These are phyloP conservation scores for Microchrysa polita DNA, from an alignment of 2,888 invertebrate genomes.

Conservation along the genomic window DNA sequence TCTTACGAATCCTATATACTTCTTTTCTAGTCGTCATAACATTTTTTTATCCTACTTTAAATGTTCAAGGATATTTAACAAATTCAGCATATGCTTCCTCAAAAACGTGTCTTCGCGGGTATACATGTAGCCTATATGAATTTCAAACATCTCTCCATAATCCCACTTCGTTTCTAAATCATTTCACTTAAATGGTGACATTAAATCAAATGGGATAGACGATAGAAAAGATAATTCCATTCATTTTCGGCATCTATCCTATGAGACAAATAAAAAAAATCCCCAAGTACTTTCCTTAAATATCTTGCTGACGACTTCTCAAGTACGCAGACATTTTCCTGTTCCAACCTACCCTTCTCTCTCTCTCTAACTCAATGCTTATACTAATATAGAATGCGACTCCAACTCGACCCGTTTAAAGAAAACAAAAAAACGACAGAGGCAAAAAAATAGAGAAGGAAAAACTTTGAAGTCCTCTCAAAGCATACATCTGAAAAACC, in stretches of 20 bases:
- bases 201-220: conserved; percentile 16
- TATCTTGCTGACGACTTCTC: conserved; percentile 31
- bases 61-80: too few species aligned
- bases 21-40: too few species aligned
- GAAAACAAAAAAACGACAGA: background rate
- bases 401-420: background rate
- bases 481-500: conserved; percentile 41
- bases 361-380: background rate
- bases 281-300: conserved; percentile 29
- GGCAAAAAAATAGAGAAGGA: background rate
- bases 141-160: too few species aligned
- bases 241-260: background rate
- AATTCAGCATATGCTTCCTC: too few species aligned
- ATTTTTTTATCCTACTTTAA: too few species aligned
- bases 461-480: conserved; percentile 35
- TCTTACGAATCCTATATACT: too few species aligned
- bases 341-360: background rate
- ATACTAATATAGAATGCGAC: too few species aligned
- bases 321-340: conserved; percentile 38
- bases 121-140: too few species aligned
- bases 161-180: conserved; percentile 12
- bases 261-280: conserved; percentile 21
- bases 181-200: conserved; percentile 18
- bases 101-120: too few species aligned
- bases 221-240: conserved; percentile 32